Evolutionary conservation across 2,797 vertebrate species (phyloP), one percentile per base, ranked within the genome.

Genomic region (Paratrypauchen microcephalus): DNA sequence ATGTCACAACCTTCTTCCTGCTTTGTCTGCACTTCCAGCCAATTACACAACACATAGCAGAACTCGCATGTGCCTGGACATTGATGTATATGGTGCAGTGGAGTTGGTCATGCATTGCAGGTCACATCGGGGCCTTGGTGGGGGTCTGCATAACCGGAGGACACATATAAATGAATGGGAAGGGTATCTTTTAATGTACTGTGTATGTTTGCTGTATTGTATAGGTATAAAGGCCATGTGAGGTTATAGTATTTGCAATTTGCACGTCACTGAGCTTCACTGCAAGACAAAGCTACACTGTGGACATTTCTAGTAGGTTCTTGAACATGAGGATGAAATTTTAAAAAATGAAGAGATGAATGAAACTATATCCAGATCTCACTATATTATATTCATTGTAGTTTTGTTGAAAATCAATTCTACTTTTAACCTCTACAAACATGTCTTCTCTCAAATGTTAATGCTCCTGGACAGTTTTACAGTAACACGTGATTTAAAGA

Each of bases 21-120:
- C 86, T 83, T 84, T 72, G 82, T 88, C 86, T 85, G 88, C 82
- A 88, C 83, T 83, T 83, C 76, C 75, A 62, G 18, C 54, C 73
- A 68, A 82, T 87, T 82, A 82, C 48, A 58, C 82, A 70, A 52
- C 76, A 66, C 74, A 72, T 68, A 56, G 68, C 72, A 68, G 65
- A 65, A 66, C 74, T 69, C 77, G 63, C 45, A 47, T 15, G 47
- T 58, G 66, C 58, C 16, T 0, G 24, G 64, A 86, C 74, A 88
- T 13, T 84, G 86, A 89, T 87, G 67, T 77, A 89, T 77, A 79
- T 83, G 83, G 72, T 79, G 83, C 82, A 76, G 77, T 21, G 28
- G 45, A 73, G 74, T 82, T 73, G 80, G 84, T 83, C 82, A 71
- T 82, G 83, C 86, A 66, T 78, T 68, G 78, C 83, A 66, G 86